A percentile compares a stretch with the other conserved stretches of the same genome.
These are phyloP conservation scores for Struthio camelus DNA, from an alignment of 2,113 vertebrate species.

Conservation along the genomic window DNA sequence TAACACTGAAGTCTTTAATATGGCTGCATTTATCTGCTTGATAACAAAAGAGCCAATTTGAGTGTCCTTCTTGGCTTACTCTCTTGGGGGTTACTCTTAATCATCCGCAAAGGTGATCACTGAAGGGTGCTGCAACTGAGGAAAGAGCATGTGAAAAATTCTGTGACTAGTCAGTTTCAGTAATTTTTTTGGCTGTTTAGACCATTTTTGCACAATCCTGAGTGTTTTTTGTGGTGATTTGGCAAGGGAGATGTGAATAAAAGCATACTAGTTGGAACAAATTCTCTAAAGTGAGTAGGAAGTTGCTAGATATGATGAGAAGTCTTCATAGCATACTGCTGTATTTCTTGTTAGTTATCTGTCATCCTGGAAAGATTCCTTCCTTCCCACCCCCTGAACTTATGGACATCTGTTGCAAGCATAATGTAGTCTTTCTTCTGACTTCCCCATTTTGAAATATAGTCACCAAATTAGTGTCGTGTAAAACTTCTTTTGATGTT, in stretches of 20 bases:
- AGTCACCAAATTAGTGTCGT: slow-evolving; percentile 36
- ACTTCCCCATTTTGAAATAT: slow-evolving; percentile 33
- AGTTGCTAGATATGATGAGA: neutral
- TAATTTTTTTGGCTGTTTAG: neutral
- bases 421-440: neutral
- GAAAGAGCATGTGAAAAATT: neutral
- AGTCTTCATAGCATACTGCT: neutral
- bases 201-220: neutral
- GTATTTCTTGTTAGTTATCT: neutral
- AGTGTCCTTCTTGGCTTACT: neutral
- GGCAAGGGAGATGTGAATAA: neutral
- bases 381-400: neutral
- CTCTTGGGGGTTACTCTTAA: neutral
- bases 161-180: neutral
- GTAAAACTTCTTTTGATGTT: slow-evolving; percentile 61
- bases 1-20: neutral
- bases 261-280: neutral
- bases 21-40: neutral
- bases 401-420: neutral
- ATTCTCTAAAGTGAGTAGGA: neutral
- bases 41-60: neutral
- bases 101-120: neutral
- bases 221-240: neutral
- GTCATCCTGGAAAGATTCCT: neutral
- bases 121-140: neutral